Percentiles rank a stretch among this genome's conserved stretches.
phyloP scores from a whole-genome alignment of 2,888 invertebrate species.

The Argyresthia albistria region DNA sequence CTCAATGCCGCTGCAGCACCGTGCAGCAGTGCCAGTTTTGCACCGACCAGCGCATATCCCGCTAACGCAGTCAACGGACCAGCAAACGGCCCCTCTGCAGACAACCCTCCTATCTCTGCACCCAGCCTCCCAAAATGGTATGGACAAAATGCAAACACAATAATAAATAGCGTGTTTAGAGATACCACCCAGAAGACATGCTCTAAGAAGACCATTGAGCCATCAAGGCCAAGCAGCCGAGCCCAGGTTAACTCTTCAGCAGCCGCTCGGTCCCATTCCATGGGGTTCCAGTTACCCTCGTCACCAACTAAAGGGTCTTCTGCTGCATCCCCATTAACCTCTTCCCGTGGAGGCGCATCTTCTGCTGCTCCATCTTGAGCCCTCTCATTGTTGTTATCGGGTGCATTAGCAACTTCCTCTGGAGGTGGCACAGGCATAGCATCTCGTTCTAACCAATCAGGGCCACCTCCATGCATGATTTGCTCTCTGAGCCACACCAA shows the following conservation, averaged over 20 bases:
- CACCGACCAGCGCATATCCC: slow-evolving; percentile 94
- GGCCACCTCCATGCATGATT: slow-evolving; percentile 96
- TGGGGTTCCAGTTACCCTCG: slow-evolving; percentile 96
- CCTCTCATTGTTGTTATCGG: slow-evolving; percentile 64
- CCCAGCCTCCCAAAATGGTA: slow-evolving; percentile 95
- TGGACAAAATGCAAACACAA: slow-evolving; percentile 97
- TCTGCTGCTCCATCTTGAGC: slow-evolving; percentile 47
- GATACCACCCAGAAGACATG: slow-evolving; percentile 99
- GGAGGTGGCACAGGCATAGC: slow-evolving; percentile 63
- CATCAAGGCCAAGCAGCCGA: slow-evolving; percentile 93
- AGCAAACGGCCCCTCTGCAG: slow-evolving; percentile 86
- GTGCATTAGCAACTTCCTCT: slow-evolving; percentile 41
- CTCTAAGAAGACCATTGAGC: slow-evolving; percentile 96
- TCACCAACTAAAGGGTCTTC: slow-evolving; percentile 77
- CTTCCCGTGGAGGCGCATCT: slow-evolving; percentile 35
- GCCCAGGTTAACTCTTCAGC: slow-evolving; percentile 99
- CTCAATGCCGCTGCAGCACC: slow-evolving; percentile 85
- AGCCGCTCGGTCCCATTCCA: slow-evolving; percentile 98
- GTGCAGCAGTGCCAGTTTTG: slow-evolving; percentile 86
- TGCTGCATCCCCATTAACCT: slow-evolving; percentile 44
- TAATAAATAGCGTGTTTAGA: slow-evolving; percentile 95
- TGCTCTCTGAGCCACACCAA: slow-evolving; percentile 98
- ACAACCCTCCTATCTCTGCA: slow-evolving; percentile 73
- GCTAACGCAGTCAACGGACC: slow-evolving; percentile 93
- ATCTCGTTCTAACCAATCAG: slow-evolving; percentile 93